Conservation (phyloP, 2,888 invertebrate genomes). For the Thysanoteuthis rhombus region DNA sequence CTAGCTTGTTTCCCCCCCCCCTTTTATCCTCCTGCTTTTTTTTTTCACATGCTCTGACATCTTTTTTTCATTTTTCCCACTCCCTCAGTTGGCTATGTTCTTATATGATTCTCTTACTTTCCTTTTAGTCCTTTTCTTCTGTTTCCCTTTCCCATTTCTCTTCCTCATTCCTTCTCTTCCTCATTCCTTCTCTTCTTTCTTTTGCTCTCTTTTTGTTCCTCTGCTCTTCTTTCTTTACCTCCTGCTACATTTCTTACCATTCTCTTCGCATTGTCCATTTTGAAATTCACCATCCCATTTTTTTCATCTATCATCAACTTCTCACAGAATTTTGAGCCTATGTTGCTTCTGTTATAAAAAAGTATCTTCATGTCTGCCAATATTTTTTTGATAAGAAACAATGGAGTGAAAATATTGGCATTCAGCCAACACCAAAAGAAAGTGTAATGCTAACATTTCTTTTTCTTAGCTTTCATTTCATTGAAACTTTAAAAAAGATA, state of each 20-base stretch:
- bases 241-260: too few relatives aligned
- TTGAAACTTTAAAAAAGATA: not conserved
- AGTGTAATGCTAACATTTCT: not conserved
- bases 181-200: not conserved
- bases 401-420: not conserved
- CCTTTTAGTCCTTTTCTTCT: not conserved
- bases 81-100: too few relatives aligned
- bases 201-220: not conserved
- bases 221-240: not conserved
- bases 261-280: too few relatives aligned
- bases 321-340: not conserved
- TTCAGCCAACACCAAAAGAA: not conserved
- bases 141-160: not conserved
- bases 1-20: not conserved
- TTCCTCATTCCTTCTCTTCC: not conserved
- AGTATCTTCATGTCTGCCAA: not conserved
- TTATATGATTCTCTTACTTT: not conserved
- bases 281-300: too few relatives aligned
- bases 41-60: not conserved
- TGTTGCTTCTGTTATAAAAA: not conserved
- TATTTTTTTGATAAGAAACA: conserved; percentile 12
- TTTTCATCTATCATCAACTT: not conserved
- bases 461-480: not conserved
- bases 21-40: not conserved
- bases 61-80: not conserved